These are phyloP conservation scores for Dexiosoma caninum DNA, from an alignment of 2,888 invertebrate species.

Conservation along the genomic window DNA sequence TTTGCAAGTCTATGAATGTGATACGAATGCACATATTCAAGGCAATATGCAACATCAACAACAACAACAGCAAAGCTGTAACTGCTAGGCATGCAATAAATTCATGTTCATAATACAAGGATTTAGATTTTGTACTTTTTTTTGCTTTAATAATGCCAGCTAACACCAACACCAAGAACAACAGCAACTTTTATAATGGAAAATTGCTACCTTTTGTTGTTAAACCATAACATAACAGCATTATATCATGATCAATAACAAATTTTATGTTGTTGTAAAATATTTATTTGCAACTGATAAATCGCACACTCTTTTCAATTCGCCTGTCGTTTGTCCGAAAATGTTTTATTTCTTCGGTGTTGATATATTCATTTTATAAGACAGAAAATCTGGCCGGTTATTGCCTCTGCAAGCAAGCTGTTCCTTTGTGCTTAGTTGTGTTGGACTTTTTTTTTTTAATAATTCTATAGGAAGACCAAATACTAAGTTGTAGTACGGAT, in stretches of 20 bases:
- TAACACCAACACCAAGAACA: conserved; percentile 9
- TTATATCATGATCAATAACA: conserved; percentile 46
- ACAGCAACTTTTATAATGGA: conserved; percentile 13
- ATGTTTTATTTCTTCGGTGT: not conserved
- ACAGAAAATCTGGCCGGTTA: too few relatives aligned
- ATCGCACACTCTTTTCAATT: not conserved
- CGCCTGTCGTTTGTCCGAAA: not conserved
- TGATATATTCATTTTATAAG: not conserved
- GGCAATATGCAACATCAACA: conserved; percentile 28
- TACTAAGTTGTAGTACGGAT: too few relatives aligned
- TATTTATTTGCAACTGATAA: not conserved
- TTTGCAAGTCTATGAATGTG: conserved; percentile 15
- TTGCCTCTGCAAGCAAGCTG: too few relatives aligned
- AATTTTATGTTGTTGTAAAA: conserved; percentile 26
- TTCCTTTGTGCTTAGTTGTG: too few relatives aligned
- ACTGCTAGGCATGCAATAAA: conserved; percentile 43
- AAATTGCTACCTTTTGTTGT: conserved; percentile 54
- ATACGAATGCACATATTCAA: conserved; percentile 12
- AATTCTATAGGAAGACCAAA: too few relatives aligned
- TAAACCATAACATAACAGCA: conserved; percentile 34
- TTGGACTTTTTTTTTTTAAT: not conserved
- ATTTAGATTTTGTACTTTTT: conserved; percentile 6
- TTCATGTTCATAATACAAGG: conserved; percentile 54
- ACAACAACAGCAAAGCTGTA: conserved; percentile 36
- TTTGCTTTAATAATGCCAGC: conserved; percentile 10